A percentile compares a stretch with the other conserved stretches of the same genome.
Evolutionary conservation across 2,888 invertebrate species (phyloP).

Genomic region (Lasioglossum malachurum): DNA sequence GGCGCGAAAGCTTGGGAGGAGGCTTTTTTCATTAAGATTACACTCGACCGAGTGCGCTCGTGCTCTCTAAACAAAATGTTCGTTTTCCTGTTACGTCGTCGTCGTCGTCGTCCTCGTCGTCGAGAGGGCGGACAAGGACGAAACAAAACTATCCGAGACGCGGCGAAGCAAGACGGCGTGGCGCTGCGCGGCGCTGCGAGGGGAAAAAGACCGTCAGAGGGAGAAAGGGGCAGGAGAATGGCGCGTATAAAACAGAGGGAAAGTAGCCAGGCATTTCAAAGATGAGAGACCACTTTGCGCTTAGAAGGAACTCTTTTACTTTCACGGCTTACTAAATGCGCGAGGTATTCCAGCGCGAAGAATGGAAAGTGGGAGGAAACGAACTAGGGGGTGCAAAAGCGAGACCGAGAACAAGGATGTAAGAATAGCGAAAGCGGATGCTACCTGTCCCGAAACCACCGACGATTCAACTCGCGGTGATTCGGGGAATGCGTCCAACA

Average conservation of each 20-base stretch:
- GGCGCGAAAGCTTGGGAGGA: conserved; percentile 25
- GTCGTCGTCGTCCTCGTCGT: neutral
- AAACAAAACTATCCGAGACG: neutral
- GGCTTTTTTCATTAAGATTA: conserved; percentile 64
- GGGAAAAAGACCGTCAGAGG: neutral
- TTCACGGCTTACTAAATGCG: conserved; percentile 65
- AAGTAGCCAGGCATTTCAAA: conserved; percentile 66
- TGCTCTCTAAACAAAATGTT: conserved; percentile 64
- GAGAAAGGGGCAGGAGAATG: conserved; percentile 40
- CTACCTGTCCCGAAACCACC: conserved; percentile 19
- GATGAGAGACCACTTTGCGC: conserved; percentile 71
- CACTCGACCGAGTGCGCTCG: conserved; percentile 49
- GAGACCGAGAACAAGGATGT: conserved; percentile 17
- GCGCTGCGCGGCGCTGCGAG: neutral
- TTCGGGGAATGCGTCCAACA: conserved; percentile 51
- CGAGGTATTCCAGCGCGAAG: conserved; percentile 36
- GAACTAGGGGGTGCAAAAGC: neutral
- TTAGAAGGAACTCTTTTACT: conserved; percentile 64
- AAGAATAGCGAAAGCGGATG: conserved; percentile 27
- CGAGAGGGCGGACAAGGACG: neutral
- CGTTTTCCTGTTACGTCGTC: conserved; percentile 58
- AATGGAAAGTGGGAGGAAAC: conserved; percentile 1
- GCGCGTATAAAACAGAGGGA: conserved; percentile 47
- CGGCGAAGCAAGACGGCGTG: conserved; percentile 3
- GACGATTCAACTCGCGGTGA: conserved; percentile 50